Conservation (phyloP, 2,113 vertebrate genomes). For the Rousettus leschenaultii region DNA sequence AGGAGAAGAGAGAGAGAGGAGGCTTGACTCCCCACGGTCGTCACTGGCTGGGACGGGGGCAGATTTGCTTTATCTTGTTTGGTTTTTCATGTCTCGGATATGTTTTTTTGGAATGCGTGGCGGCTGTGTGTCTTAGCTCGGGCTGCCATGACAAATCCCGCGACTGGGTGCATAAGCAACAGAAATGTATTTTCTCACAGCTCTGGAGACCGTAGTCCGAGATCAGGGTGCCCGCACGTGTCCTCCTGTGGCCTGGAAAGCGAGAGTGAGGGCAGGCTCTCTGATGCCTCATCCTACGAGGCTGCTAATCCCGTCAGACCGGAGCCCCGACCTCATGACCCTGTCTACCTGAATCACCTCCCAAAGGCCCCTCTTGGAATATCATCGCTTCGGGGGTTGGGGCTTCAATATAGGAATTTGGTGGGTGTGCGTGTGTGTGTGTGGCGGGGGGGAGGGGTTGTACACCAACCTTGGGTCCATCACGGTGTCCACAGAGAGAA, state of each 20-base stretch:
- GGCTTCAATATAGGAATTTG: background rate
- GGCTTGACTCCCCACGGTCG: background rate
- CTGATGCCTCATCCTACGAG: background rate
- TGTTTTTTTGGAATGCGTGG: background rate
- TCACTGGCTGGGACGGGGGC: background rate
- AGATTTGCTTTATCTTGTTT: background rate
- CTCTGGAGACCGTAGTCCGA: background rate
- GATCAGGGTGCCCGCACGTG: background rate
- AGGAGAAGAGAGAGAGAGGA: background rate
- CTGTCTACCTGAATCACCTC: fast-evolving
- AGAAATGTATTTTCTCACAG: background rate
- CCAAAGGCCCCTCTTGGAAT: background rate
- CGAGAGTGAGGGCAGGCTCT: background rate
- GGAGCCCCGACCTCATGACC: too few relatives aligned
- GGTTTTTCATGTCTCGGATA: background rate
- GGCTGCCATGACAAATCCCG: fast-evolving
- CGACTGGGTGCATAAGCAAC: background rate
- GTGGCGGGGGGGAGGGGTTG: too few relatives aligned
- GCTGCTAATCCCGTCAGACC: background rate
- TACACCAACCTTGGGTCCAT: background rate
- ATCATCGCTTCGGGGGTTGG: background rate
- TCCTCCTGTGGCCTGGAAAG: background rate
- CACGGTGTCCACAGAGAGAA: background rate
- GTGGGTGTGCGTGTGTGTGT: too few relatives aligned
- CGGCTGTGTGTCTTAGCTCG: background rate